Evolutionary conservation across 2,113 vertebrate genomes (phyloP), one percentile per base, ranked within the genome.

Genomic region (Cephalopterus ornatus): DNA sequence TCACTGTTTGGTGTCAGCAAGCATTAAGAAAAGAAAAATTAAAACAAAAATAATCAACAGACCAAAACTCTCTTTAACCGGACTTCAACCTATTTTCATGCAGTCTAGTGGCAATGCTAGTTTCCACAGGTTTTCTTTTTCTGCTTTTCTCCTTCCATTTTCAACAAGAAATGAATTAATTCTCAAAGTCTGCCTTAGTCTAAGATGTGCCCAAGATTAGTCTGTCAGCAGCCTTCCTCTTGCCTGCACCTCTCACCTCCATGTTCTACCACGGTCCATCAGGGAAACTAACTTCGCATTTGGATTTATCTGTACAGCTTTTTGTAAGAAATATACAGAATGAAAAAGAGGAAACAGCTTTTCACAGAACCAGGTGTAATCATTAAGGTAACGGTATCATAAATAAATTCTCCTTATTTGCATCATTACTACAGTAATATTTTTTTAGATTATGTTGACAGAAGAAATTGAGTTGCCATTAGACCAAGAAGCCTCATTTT

Each of bases 211-310:
- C 20, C 0, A 6, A 56, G 28, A 1, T 3, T 14, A 22, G 14
- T 3, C 0, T 0, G 16, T 22, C 20, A 30, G 41, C 50, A 61
- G 13, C 33, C 16, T 50, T 65, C 13, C 50, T 79, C 52, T 30
- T 84, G 12, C 33, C 58, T 10, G 1, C 19, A 27, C 9, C 33
- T 52, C 50, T 61, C 52, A 28, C 16, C 17, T 71, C 24, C 0
- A 0, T 41, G 32, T 66, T 17, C 19, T 26, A 33, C 42, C 21
- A 44, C 5, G 6, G 32, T 42, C n/a, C 49, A 44, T 3, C 0
- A 0, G n/a, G 24, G 11, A 62, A 67, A 11, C 53, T 82, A 44
- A 14, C 12, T 86, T 77, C 18, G 37, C 37, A 33, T 70, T 81
- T 58, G 18, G 33, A 62, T 74, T 76, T 74, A 28, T 37, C 32